A percentile compares a stretch with the other conserved stretches of the same genome.
Conservation (phyloP, 2,797 vertebrate species). For the Cercopithecus hamlyni region DNA sequence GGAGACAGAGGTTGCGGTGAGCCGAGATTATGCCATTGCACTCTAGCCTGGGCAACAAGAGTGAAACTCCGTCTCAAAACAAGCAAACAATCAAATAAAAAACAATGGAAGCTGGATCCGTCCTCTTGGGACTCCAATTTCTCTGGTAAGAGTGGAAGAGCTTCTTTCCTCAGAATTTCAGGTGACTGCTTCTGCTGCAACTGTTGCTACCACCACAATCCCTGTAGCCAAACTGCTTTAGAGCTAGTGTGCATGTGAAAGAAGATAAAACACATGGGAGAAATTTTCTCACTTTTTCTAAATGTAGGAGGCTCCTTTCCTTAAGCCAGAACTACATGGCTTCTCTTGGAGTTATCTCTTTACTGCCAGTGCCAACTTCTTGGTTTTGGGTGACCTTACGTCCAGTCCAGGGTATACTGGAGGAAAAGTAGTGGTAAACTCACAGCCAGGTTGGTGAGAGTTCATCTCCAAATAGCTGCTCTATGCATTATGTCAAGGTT, state of each 20-base stretch:
- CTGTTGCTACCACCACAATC: not conserved
- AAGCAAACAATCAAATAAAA: too few species aligned
- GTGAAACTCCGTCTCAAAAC: not conserved
- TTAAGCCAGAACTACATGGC: not conserved
- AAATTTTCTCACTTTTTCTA: not conserved
- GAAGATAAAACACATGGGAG: not conserved
- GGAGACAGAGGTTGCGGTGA: not conserved
- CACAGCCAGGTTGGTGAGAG: not conserved
- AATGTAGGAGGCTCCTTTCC: not conserved
- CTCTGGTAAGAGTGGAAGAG: not conserved
- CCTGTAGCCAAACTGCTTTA: rapidly evolving
- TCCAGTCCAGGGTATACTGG: not conserved
- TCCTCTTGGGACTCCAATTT: not conserved
- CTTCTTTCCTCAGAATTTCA: not conserved
- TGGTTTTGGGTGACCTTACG: not conserved
- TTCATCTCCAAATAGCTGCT: not conserved
- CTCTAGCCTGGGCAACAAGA: not conserved
- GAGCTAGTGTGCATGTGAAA: rapidly evolving
- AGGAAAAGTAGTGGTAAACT: not conserved
- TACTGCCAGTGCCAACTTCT: not conserved
- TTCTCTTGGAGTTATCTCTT: not conserved
- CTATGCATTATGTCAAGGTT: not conserved
- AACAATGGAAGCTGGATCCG: not conserved
- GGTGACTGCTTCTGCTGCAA: not conserved
- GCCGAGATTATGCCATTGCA: not conserved